Evolutionary conservation across 1,140 invertebrate species (phyloP).

Genomic region (Leguminivora glycinivorella): DNA sequence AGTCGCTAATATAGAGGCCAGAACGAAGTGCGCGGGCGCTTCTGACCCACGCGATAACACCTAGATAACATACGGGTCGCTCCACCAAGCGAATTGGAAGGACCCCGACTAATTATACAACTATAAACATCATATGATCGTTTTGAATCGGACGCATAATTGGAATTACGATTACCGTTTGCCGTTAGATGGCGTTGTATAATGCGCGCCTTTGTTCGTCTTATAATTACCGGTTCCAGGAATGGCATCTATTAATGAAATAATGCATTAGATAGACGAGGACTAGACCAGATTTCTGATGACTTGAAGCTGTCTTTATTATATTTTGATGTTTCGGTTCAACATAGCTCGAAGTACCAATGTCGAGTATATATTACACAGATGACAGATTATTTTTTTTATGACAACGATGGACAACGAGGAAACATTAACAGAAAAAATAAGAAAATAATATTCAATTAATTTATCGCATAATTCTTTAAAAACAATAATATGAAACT

Average conservation of each 20-base stretch:
- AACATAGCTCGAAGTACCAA: neutral
- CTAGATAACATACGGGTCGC: conserved; percentile 35
- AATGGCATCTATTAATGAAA: conserved; percentile 8
- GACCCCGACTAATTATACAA: neutral
- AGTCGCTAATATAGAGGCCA: conserved; percentile 40
- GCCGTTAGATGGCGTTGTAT: conserved; percentile 8
- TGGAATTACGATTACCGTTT: neutral
- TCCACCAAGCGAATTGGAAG: conserved; percentile 35
- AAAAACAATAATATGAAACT: no score
- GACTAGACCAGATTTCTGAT: neutral
- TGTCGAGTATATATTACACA: neutral
- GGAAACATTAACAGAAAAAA: no score
- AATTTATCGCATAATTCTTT: no score
- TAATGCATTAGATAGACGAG: neutral
- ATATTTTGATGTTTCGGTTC: neutral
- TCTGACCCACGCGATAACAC: conserved; percentile 46
- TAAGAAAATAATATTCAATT: no score
- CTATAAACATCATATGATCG: conserved; percentile 9
- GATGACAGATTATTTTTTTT: no score
- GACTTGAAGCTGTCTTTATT: conserved; percentile 1
- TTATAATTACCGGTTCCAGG: conserved; percentile 1
- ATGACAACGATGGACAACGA: no score
- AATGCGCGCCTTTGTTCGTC: neutral
- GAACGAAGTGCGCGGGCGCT: conserved; percentile 43
- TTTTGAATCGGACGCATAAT: conserved; percentile 10